These are phyloP conservation scores for Bombus affinis DNA, from an alignment of 1,140 invertebrate species.

Conservation along the genomic window DNA sequence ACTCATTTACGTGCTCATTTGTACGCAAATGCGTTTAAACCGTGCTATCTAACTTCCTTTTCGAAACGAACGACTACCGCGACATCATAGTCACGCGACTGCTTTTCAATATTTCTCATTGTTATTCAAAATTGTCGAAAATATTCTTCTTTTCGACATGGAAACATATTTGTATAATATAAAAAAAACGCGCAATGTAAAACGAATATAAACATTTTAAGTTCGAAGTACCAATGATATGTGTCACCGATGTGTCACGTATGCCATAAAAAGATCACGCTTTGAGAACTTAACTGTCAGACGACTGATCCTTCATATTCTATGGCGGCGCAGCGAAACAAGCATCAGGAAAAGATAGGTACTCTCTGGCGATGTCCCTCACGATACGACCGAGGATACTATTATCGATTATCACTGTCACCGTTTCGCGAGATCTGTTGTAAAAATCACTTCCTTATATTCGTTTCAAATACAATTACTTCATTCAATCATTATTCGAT, in stretches of 20 bases:
- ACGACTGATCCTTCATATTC: background rate
- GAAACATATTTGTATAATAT: background rate
- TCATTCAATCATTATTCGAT: background rate
- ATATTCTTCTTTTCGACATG: background rate
- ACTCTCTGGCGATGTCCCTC: background rate
- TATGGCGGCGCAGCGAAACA: background rate
- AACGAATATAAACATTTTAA: background rate
- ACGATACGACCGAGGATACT: background rate
- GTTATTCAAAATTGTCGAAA: background rate
- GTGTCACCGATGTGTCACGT: background rate
- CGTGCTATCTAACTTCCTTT: background rate
- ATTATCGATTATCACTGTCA: background rate
- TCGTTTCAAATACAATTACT: background rate
- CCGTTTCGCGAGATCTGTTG: too few species aligned
- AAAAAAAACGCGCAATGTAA: background rate
- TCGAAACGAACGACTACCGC: background rate
- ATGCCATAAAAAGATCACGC: background rate
- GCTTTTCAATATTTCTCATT: background rate
- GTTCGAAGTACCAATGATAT: background rate
- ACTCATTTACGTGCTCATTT: too few species aligned
- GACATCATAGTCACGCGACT: conserved; percentile 8
- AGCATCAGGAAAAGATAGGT: background rate
- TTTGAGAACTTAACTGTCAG: conserved; percentile 10
- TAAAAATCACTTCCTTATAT: background rate
- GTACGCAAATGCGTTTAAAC: background rate